Evolutionary conservation across 2,888 invertebrate species (phyloP), one percentile per base, ranked within the genome.

Genomic region (Sisyra terminalis): DNA sequence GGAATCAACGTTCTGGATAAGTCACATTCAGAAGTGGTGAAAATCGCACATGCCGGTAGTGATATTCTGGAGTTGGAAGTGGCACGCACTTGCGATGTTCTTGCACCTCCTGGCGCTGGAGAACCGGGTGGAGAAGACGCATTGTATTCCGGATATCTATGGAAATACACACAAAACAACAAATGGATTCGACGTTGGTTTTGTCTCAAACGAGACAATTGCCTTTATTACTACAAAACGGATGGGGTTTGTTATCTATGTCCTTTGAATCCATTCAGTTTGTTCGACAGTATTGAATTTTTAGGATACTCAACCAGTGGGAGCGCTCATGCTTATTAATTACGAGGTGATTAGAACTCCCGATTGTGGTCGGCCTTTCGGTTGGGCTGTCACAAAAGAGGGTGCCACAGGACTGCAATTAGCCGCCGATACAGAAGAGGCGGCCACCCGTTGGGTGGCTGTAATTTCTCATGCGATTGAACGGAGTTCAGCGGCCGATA

Each of bases 171-270:
- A 8, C 69, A 70, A 0, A 69, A 67, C 48, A 68, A 70, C 18
- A 75, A 79, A 46, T 94, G 93, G 93, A 81, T 87, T 41, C 69
- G 85, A 44, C 69, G 94, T 49, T 94, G 88, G 87, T 93, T 93
- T 63, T 81, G 84, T 48, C 67, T 94, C 43, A 83, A 90, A 53
- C 76, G 82, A 42, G 92, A 94, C 65, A 87, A 89, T 66, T 92
- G 90, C 65, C 72, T 94, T 47, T 94, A 93, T 63, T 92, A 86
- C 65, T 94, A 92, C 66, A 93, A 92, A 69, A 84, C 83, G 54
- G 87, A 89, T 63, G 71, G 79, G 61, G 90, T 90, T 63, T 70
- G 75, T 66, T 38, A 11, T 34, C 42, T 10, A 32, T 24, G 7
- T 10, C 11, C 17, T 39, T 18, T 24, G 5, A 6, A 32, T 32